Evolutionary conservation across 2,113 vertebrate genomes (phyloP), one percentile per base, ranked within the genome.

Genomic region (Candoia aspera): DNA sequence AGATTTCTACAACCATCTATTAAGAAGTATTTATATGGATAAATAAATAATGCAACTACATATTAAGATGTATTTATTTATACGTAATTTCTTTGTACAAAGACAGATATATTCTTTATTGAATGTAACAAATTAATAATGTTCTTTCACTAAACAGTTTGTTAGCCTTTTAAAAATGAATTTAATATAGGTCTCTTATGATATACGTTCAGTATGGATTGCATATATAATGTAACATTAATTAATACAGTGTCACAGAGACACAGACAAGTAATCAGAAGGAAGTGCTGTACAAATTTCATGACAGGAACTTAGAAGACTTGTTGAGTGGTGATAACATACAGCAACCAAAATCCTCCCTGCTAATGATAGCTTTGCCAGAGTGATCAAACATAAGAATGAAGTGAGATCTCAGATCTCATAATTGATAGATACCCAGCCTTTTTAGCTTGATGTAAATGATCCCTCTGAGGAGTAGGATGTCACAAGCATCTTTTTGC

Each of bases 1-100:
- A 95, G 64, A 90, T 92, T 95, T 92, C 87, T 83, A 91, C 90
- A 49, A 90, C 90, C 55, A 92, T 88, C 93, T 93, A 85, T 57
- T 68, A 84, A 87, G 87, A 91, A 89, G 86, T 33, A 64, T 23
- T 90, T 93, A 84, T 15, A 68, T 92, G 6, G 49, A 49, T 49
- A 49, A 49, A 49, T 49, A 49, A 49, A 49, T 49, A 49, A 49
- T 49, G 49, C 49, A 49, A 49, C 49, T 49, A 49, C 49, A 6
- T 49, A 49, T 49, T 49, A 49, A 49, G 49, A 49, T 49, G 49
- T 49, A 49, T 49, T 49, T 49, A 49, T 49, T 49, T 49, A 49
- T 49, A 49, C 49, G 0, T 57, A 23, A 5, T 6, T 86, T 94
- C 93, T 37, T 0, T 0, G 49, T 79, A 23, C 13, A 33, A 58